Evolutionary conservation across 2,888 invertebrate species (phyloP).

Genomic region (Iselma pallidipennis): DNA sequence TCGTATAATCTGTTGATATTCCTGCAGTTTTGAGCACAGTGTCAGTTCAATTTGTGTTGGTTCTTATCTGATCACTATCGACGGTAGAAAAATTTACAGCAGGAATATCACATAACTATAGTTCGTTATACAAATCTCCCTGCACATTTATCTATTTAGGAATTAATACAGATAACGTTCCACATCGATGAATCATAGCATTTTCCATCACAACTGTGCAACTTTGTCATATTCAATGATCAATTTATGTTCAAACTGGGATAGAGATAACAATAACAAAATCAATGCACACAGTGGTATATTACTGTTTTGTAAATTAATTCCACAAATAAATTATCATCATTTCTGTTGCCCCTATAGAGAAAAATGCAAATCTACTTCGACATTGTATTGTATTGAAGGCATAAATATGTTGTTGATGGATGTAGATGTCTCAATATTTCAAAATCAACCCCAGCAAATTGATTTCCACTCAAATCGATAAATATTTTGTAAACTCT

Average conservation of each 20-base stretch:
- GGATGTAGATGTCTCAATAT: neutral
- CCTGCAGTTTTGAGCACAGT: no score
- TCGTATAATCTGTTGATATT: no score
- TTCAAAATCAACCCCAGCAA: no score
- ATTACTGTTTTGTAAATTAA: constrained; percentile 18
- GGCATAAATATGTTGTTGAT: neutral
- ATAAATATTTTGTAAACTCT: neutral
- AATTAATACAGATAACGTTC: constrained; percentile 24
- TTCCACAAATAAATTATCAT: constrained; percentile 13
- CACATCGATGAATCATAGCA: constrained; percentile 23
- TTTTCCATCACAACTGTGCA: constrained; percentile 20
- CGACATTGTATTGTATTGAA: no score
- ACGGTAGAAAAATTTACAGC: neutral
- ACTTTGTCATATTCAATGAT: constrained; percentile 24
- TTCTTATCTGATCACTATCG: no score
- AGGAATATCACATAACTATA: neutral
- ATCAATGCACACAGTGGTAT: constrained; percentile 10
- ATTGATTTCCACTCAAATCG: no score
- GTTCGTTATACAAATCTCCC: neutral
- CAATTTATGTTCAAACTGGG: constrained; percentile 20
- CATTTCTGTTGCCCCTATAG: constrained; percentile 2
- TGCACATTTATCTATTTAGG: neutral
- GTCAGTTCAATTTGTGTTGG: no score
- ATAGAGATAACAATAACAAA: constrained; percentile 26
- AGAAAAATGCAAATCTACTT: neutral